Base-by-base conservation (phyloP, 2,888 invertebrate species). In the Ophraella communa region DNA sequence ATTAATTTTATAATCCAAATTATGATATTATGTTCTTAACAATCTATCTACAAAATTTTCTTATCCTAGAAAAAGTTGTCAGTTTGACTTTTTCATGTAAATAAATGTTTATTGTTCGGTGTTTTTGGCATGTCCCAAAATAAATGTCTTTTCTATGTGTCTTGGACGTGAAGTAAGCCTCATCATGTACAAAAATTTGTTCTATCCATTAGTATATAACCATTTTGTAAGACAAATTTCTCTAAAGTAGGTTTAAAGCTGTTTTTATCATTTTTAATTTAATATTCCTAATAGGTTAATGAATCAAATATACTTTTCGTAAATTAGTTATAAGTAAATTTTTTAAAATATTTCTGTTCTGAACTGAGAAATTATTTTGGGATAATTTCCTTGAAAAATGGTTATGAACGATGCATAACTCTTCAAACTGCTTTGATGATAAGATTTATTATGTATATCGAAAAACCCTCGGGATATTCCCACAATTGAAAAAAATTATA, bases 121-220 rank as follows among this genome's bases (percentile, higher is more conserved):
- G 77, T 79, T 76, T 79, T 78, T 77, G 78, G 78, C 76, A 76
- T 78, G 73, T 73, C 72, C 72, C 70, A 75, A 75, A 74, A 77
- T 76, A 74, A 76, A 78, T 82, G 81, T 82, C 81, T 64, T 80
- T 75, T 81, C 75, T 82, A 79, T 82, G 82, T 82, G 81, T 83
- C 81, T 82, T 82, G 78, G 78, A 84, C 84, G 82, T 83, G 77
- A 84, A 85, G 84, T 86, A 86, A 86, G 86, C 81, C 81, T 81
- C 81, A 81, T 76, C 72, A 72, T 81, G 79, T 81, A 80, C 78
- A 80, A 79, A 80, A 74, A 74, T 67, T n/a, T 70, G 73, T 76
- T 57, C 68, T 73, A 17, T 14, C 5, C 4, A 4, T 10, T 51
- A 27, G 49, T 17, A 14, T 8, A 27, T 51, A 24, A 27, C 27